Evolutionary conservation across 2,888 invertebrate genomes (phyloP).

Genomic region (Stegana nigrithorax): DNA sequence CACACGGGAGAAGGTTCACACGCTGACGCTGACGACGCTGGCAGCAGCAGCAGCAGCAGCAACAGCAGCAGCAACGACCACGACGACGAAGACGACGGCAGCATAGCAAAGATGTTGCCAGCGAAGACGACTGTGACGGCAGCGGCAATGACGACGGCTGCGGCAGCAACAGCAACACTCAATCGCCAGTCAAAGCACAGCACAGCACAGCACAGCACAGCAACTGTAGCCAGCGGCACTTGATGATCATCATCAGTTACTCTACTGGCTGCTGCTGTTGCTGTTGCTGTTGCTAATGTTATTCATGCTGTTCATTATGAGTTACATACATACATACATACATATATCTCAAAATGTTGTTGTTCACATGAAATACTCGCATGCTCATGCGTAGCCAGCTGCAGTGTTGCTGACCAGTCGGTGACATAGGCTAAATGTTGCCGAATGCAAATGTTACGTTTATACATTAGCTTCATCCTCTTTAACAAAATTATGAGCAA

Average conservation of each 20-base stretch:
- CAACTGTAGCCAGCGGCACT: conserved; percentile 6
- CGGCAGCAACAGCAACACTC: neutral
- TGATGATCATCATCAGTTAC: conserved; percentile 7
- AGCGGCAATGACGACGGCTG: conserved; percentile 12
- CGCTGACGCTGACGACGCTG: conserved; percentile 36
- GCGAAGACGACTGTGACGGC: neutral
- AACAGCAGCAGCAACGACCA: conserved; percentile 14
- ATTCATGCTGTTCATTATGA: neutral
- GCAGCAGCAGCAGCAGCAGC: conserved; percentile 12
- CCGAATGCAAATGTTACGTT: too few relatives aligned
- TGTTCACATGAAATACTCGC: too few relatives aligned
- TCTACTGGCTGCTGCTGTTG: conserved; percentile 11
- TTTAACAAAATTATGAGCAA: too few relatives aligned
- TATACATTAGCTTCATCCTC: too few relatives aligned
- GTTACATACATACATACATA: too few relatives aligned
- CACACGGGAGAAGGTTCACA: conserved; percentile 39
- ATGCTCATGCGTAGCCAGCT: conserved; percentile 16
- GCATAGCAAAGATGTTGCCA: too few relatives aligned
- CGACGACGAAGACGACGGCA: too few relatives aligned
- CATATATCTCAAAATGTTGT: too few relatives aligned
- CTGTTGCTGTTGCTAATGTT: conserved; percentile 11
- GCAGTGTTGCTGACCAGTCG: neutral
- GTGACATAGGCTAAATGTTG: neutral
- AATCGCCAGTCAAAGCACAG: conserved; percentile 4
- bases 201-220: conserved; percentile 22